Percentiles rank a stretch among this genome's conserved stretches.
Evolutionary conservation across 2,797 vertebrate genomes (phyloP).

Genomic region (Lutjanus argentimaculatus): DNA sequence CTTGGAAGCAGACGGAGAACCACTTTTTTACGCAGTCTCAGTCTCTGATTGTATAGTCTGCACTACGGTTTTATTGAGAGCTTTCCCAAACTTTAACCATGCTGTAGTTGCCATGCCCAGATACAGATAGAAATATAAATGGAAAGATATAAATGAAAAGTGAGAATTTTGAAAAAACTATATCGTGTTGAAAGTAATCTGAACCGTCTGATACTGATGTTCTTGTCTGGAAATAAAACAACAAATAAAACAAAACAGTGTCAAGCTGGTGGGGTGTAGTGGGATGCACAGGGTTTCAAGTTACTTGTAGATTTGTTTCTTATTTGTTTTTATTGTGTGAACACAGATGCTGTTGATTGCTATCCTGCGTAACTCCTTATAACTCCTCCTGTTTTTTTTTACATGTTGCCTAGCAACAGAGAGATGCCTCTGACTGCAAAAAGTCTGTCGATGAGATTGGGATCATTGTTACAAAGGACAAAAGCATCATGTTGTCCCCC

Average conservation of each 20-base stretch:
- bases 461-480: not conserved
- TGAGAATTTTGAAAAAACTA: not conserved
- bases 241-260: not conserved
- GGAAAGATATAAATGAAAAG: too few relatives aligned
- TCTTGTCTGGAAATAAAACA: not conserved
- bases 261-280: not conserved
- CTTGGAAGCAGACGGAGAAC: too few relatives aligned
- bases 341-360: not conserved
- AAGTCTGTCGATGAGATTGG: not conserved
- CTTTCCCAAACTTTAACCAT: too few relatives aligned
- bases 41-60: too few relatives aligned
- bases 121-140: too few relatives aligned
- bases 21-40: too few relatives aligned
- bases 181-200: not conserved
- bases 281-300: not conserved
- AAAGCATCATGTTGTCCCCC: not conserved
- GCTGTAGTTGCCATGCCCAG: too few relatives aligned
- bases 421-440: not conserved
- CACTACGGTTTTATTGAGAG: too few relatives aligned
- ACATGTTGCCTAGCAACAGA: slow-evolving; percentile 3
- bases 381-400: not conserved
- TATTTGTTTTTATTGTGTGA: slow-evolving; percentile 5
- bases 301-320: slow-evolving; percentile 19
- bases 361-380: not conserved
- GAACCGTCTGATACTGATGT: not conserved